Evolutionary conservation across 2,888 invertebrate genomes (phyloP).

Genomic region (Muscina levida): DNA sequence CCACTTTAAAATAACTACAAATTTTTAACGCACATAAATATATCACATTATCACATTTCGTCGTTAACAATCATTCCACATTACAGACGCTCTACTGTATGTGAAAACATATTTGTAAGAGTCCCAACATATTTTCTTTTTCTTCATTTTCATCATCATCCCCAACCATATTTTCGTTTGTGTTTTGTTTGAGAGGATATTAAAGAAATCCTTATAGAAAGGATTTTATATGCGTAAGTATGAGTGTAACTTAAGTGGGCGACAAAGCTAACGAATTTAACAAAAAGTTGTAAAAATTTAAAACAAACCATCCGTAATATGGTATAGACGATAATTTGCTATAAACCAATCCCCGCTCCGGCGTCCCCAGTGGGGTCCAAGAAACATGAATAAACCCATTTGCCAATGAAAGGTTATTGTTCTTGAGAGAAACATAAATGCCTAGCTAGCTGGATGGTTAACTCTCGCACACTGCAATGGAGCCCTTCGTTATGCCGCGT

Average conservation of each 20-base stretch:
- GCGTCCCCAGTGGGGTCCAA: not conserved
- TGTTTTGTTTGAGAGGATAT: too few species aligned
- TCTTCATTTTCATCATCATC: too few species aligned
- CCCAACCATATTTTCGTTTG: too few species aligned
- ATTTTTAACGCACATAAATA: too few species aligned
- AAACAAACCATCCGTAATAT: constrained; percentile 14
- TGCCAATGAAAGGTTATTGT: constrained; percentile 47
- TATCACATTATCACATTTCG: too few species aligned
- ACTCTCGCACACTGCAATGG: constrained; percentile 24
- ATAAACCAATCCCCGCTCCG: not conserved
- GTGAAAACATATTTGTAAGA: too few species aligned
- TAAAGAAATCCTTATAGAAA: too few species aligned
- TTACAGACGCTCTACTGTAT: not conserved
- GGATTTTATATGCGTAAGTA: not conserved
- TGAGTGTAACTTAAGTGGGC: not conserved
- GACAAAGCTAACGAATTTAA: not conserved
- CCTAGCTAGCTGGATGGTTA: constrained; percentile 24
- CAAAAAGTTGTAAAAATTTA: constrained; percentile 28
- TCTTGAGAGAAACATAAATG: constrained; percentile 34
- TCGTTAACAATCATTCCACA: too few species aligned
- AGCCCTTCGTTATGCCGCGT: constrained; percentile 45
- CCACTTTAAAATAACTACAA: too few species aligned
- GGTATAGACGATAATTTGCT: constrained; percentile 39
- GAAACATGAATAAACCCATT: constrained; percentile 20
- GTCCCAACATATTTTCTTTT: too few species aligned